Evolutionary conservation across 1,140 invertebrate genomes (phyloP).

Genomic region (Bombus breviceps): DNA sequence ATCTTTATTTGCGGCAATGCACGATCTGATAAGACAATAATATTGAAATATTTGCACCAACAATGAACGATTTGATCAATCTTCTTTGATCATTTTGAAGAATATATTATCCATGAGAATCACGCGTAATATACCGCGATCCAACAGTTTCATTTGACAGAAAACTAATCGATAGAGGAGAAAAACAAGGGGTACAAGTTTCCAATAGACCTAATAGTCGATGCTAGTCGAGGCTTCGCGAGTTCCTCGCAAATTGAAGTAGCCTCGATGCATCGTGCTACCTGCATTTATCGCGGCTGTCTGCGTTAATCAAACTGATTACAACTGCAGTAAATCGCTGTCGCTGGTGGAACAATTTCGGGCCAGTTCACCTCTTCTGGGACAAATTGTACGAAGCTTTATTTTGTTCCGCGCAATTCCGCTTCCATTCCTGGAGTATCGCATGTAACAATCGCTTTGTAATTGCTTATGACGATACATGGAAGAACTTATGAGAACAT

Average conservation of each 20-base stretch:
- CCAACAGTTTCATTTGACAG: neutral
- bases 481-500: neutral
- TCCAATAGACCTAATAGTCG: conserved; percentile 21
- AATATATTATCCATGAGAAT: neutral
- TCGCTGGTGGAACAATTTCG: conserved; percentile 49
- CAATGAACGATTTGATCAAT: neutral
- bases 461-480: conserved; percentile 16
- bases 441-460: neutral
- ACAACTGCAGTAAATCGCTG: conserved; percentile 51
- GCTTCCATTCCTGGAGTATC: neutral
- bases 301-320: conserved; percentile 57
- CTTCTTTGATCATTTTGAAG: neutral
- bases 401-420: conserved; percentile 39
- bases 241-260: conserved; percentile 48
- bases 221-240: conserved; percentile 11
- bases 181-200: neutral
- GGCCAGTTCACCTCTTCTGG: conserved; percentile 49
- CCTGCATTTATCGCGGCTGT: conserved; percentile 52
- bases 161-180: neutral
- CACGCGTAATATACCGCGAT: neutral
- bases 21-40: neutral
- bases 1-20: neutral
- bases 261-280: conserved; percentile 38
- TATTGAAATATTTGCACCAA: no score
- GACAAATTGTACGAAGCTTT: conserved; percentile 55